Base-by-base conservation (phyloP, 1,140 invertebrate species). In the Parapsyche elsis region DNA sequence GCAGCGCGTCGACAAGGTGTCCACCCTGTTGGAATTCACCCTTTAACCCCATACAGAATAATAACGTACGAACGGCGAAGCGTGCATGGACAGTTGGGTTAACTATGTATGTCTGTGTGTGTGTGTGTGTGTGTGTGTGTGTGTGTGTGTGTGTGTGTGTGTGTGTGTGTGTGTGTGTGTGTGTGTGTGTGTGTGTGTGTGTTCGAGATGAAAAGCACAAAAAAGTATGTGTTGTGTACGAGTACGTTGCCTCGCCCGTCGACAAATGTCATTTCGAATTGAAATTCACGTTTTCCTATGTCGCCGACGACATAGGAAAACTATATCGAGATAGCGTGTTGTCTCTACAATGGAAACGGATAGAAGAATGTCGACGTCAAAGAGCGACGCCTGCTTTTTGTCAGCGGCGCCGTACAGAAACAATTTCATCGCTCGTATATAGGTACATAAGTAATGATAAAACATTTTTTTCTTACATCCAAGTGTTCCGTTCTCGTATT, bases 261-360 rank as follows among this genome's bases (percentile, higher is more conserved):
- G 21, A 61, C 59, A 61, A 61, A 9, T 67, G 64, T 67, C 64
- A 67, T 67, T 67, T 30, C 9, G 64, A 12, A 67, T 67, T 67
- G 64, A 67, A 67, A 67, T 67, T 67, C 64, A 9, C 64, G 64
- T 67, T 67, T 26, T 61, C 16, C 59, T 61, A 9, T 61, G 21
- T 23, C 9, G n/a, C 10, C 59, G 59, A 5, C 21, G 59, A 16
- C 59, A 19, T 61, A 21, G 64, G 19, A 67, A 26, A 24, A 67
- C 24, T 67, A 26, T 24, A 26, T 67, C 21, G 12, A 12, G 64
- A 67, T 67, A 9, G 64, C 12, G 16, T 53, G 16, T 53, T 38
- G 12, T 53, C 49, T 53, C 10, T 53, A 53, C 49, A 53, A 38
- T 38, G 30, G 30, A 7, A 38, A 38, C 1, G 7, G 30, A 38